phyloP scores from a whole-genome alignment of 1,140 invertebrate genomes.

The Halyomorpha halys region DNA sequence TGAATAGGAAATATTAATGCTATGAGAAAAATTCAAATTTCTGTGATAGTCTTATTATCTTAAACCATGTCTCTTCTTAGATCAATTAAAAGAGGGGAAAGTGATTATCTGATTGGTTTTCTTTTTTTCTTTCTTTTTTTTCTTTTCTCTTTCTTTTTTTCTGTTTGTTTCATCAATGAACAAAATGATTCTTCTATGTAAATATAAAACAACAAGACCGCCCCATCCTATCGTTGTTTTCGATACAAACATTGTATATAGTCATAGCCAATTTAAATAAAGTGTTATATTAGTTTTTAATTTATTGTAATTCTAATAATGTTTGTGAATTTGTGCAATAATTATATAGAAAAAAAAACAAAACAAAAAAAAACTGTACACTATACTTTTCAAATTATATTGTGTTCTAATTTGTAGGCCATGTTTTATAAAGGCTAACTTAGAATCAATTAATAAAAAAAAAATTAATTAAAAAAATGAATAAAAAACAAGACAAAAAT shows the following conservation, averaged over 20 bases:
- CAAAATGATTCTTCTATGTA: not conserved
- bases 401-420: too few relatives aligned
- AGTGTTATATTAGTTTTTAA: constrained; percentile 6
- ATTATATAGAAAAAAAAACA: not conserved
- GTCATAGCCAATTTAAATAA: constrained; percentile 10
- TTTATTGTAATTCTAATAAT: constrained; percentile 5
- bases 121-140: too few relatives aligned
- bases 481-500: too few relatives aligned
- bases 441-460: not conserved
- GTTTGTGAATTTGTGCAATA: constrained; percentile 16
- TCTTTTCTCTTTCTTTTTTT: not conserved
- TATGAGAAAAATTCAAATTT: constrained; percentile 9
- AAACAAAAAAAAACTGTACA: constrained; percentile 2
- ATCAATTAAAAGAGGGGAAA: constrained; percentile 11
- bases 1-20: constrained; percentile 43
- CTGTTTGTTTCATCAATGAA: not conserved
- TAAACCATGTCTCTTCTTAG: constrained; percentile 5
- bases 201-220: constrained; percentile 12
- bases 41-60: constrained; percentile 14
- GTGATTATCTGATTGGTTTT: not conserved
- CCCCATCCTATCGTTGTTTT: not conserved
- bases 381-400: too few relatives aligned
- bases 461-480: too few relatives aligned
- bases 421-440: not conserved
- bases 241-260: constrained; percentile 8